Percentiles rank a stretch among this genome's conserved stretches.
These are phyloP conservation scores for Graptemys geographica DNA, from an alignment of 2,797 vertebrate species.

Conservation along the genomic window DNA sequence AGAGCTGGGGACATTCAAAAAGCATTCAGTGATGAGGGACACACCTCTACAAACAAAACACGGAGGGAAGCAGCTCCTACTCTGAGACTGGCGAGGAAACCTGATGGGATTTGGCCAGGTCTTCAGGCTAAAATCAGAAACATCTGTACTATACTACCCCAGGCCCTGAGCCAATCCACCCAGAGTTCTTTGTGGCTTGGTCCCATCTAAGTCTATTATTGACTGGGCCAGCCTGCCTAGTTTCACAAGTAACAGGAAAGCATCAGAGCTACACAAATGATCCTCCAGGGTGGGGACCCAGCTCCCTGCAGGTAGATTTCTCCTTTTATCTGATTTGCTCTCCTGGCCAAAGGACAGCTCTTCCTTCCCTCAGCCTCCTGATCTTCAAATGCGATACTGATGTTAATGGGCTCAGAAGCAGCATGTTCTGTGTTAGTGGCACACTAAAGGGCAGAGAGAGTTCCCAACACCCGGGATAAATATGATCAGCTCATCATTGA, in stretches of 20 bases:
- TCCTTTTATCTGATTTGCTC: not conserved
- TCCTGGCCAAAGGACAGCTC: not conserved
- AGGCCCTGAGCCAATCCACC: not conserved
- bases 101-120: not conserved
- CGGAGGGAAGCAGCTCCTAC: not conserved
- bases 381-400: conserved; percentile 16
- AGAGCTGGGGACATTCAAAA: not conserved
- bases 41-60: not conserved
- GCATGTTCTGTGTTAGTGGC: not conserved
- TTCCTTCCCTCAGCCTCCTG: conserved; percentile 47
- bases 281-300: not conserved
- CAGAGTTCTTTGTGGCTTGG: not conserved
- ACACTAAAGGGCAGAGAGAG: not conserved
- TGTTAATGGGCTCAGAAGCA: not conserved
- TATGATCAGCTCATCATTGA: not conserved
- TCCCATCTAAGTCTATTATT: not conserved
- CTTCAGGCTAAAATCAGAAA: not conserved
- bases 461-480: rapidly evolving
- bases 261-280: not conserved
- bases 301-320: not conserved
- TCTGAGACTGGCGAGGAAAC: not conserved
- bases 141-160: not conserved
- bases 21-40: rapidly evolving
- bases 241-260: not conserved
- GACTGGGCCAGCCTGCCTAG: conserved; percentile 1